Evolutionary conservation across 1,140 invertebrate genomes (phyloP).

Genomic region (Meteorus sp.): DNA sequence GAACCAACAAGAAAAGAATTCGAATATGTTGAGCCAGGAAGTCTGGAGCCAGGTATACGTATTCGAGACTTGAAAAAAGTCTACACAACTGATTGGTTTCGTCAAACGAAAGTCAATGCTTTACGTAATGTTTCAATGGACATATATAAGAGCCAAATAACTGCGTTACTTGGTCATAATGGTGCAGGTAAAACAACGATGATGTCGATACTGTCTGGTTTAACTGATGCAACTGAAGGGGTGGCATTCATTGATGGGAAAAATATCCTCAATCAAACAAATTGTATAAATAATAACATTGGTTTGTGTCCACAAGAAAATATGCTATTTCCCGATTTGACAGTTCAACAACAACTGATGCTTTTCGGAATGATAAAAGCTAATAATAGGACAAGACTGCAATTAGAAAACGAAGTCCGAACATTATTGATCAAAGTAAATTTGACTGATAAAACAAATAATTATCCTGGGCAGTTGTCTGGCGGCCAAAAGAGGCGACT

Average conservation of each 20-base stretch:
- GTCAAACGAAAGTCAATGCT: slow-evolving; percentile 43
- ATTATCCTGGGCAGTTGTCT: slow-evolving; percentile 62
- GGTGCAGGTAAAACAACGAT: slow-evolving; percentile 84
- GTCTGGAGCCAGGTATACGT: slow-evolving; percentile 47
- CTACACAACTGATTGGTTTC: slow-evolving; percentile 41
- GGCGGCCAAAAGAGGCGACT: slow-evolving; percentile 74
- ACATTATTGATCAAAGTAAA: slow-evolving; percentile 60
- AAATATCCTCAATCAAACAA: slow-evolving; percentile 63
- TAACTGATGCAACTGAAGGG: slow-evolving; percentile 66
- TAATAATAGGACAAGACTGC: slow-evolving; percentile 35
- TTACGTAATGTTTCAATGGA: slow-evolving; percentile 62
- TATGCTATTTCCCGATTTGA: slow-evolving; percentile 88
- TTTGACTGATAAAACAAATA: slow-evolving; percentile 63
- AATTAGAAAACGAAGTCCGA: slow-evolving; percentile 46
- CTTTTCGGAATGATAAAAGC: slow-evolving; percentile 73
- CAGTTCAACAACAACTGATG: slow-evolving; percentile 84
- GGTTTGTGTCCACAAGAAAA: slow-evolving; percentile 94
- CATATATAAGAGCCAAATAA: slow-evolving; percentile 69
- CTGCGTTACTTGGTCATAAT: slow-evolving; percentile 79
- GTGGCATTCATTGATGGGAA: slow-evolving; percentile 67
- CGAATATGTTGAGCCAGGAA: slow-evolving; percentile 37
- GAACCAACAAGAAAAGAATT: slow-evolving; percentile 41
- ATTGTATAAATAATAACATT: slow-evolving; percentile 61
- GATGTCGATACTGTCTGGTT: slow-evolving; percentile 67
- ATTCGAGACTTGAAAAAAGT: slow-evolving; percentile 51